Evolutionary conservation across 2,888 invertebrate species (phyloP), one percentile per base, ranked within the genome.

Genomic region (Tetanocera ferruginea): DNA sequence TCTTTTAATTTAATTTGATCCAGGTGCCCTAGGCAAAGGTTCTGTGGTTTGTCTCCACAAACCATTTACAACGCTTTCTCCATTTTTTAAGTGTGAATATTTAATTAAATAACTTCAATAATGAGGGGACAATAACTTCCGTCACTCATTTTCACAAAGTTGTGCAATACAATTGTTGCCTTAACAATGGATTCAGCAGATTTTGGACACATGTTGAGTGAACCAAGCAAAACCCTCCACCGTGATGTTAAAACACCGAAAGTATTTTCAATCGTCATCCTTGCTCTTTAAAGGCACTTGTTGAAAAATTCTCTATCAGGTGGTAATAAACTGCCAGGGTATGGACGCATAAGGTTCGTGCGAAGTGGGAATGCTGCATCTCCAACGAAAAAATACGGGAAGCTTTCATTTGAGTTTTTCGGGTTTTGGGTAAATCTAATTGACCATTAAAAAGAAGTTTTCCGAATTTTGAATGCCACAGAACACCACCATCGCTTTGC

Each of bases 131-230:
- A n/a, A n/a, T n/a, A n/a, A n/a, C n/a, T n/a, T n/a, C n/a, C n/a
- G n/a, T n/a, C n/a, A n/a, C n/a, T n/a, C n/a, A n/a, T n/a, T n/a
- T n/a, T n/a, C n/a, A n/a, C n/a, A n/a, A n/a, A n/a, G n/a, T n/a
- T n/a, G n/a, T n/a, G n/a, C n/a, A n/a, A 64, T 37, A 77, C 52
- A 34, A 78, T 76, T 25, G 77, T 75, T 14, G 82, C 80, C 51
- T 79, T 80, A 5, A 82, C 76, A 14, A 80, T 64, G 76, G 78
- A 76, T 72, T 82, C 78, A 0, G 71, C 80, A 69, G 77, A 76
- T 62, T 76, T 57, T 49, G 80, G 80, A 17, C 23, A 6, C 76
- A 79, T 78, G 17, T 80, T 66, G 9, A 82, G 51, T 5, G 77
- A 71, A 3, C 74, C 66, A 8, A 66, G 57, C 17, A 76, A 43